These are phyloP conservation scores for Phasianus colchicus DNA, from an alignment of 2,113 vertebrate species.

Conservation along the genomic window DNA sequence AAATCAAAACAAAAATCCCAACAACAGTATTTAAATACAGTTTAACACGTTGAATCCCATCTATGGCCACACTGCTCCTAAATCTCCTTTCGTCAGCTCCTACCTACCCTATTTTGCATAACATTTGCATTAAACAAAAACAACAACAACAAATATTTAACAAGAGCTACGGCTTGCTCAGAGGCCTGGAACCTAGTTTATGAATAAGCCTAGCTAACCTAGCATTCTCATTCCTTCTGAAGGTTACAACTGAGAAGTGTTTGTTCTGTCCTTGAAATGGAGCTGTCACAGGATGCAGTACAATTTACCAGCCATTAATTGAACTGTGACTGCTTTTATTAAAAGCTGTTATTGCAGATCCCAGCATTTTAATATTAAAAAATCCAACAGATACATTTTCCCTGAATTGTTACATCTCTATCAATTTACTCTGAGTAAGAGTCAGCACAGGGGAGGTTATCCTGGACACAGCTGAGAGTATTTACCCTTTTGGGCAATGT, in stretches of 20 bases:
- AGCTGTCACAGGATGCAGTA: slow-evolving; percentile 28
- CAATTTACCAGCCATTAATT: slow-evolving; percentile 31
- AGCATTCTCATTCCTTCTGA: background rate
- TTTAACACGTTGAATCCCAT: background rate
- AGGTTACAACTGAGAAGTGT: background rate
- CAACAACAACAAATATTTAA: background rate
- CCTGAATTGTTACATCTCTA: slow-evolving; percentile 38
- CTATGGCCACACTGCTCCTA: background rate
- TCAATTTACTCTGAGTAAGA: background rate
- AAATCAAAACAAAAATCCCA: background rate
- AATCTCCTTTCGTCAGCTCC: background rate
- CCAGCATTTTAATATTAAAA: slow-evolving; percentile 40
- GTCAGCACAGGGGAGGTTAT: background rate
- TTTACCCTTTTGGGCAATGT: background rate
- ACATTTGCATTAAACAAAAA: background rate
- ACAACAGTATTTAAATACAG: background rate
- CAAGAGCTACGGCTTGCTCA: background rate
- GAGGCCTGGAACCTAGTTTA: background rate
- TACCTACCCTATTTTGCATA: background rate
- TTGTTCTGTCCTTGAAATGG: slow-evolving; percentile 12
- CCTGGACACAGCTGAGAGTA: background rate
- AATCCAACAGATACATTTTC: slow-evolving; percentile 52
- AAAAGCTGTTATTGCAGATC: slow-evolving; percentile 57
- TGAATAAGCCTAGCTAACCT: background rate
- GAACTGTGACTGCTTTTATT: slow-evolving; percentile 57